Base-by-base conservation (phyloP, 2,797 vertebrate species). In the Chromis chromis region DNA sequence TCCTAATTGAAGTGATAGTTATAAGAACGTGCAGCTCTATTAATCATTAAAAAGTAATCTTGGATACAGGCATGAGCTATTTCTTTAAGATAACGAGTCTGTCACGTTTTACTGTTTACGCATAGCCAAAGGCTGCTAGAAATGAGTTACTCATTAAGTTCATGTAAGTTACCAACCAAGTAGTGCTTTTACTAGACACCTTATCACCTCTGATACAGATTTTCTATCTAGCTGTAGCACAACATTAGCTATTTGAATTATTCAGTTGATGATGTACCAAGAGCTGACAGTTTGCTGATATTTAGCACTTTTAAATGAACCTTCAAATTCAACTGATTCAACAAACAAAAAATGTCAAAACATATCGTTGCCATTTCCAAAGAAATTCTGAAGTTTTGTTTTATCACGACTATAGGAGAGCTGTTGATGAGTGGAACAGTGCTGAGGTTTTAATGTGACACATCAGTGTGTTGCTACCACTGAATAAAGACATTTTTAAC, bases 251-350 rank as follows among this genome's bases (percentile, higher is more conserved):
- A 42, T 31, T 56, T 70, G 12, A 66, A 52, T 74, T 2, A 68
- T 53, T 68, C 58, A 69, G 48, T 16, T 46, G 44, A 61, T 63
- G 58, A 78, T 46, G 22, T 17, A 62, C 21, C 16, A 24, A 27
- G 56, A 42, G 31, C 55, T 60, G 50, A 44, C 22, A 28, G 28
- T 16, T 48, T 19, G 4, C 42, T 65, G 56, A 33, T 56, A 71
- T 64, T 70, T 64, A 58, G 64, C 60, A 46, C 65, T 55, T 40
- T 48, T 21, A 21, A 46, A 48, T 48, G 8, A 14, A 52, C 49
- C 4, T 10, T 52, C 49, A 52, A 24, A 52, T 22, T 25, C 1
- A 25, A 52, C 49, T 12, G 17, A 48, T 21, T 21, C 17, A n/a
- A 21, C 17, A 21, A 8, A 48, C 6, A n/a, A 19, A 46, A 19